Evolutionary conservation across 2,797 vertebrate genomes (phyloP).

Genomic region (Potorous gilbertii): DNA sequence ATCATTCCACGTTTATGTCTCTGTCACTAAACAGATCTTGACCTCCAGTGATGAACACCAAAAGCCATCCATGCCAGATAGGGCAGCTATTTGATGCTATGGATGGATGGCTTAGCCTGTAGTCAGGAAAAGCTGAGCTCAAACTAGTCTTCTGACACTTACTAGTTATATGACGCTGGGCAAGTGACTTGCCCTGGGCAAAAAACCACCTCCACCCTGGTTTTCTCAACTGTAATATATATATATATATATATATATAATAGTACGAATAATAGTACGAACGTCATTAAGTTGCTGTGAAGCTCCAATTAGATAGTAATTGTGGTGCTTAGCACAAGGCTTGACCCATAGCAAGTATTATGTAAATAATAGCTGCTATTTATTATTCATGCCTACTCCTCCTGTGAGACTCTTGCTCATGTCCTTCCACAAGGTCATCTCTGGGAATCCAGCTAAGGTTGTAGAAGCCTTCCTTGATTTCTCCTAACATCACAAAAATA

Average conservation of each 20-base stretch:
- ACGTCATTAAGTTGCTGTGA: neutral
- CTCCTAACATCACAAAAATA: neutral
- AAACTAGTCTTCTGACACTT: neutral
- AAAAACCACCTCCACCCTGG: neutral
- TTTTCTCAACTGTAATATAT: neutral
- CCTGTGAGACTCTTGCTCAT: neutral
- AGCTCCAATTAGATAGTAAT: neutral
- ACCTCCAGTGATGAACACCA: neutral
- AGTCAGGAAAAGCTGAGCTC: neutral
- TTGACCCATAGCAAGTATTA: neutral
- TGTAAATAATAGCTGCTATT: neutral
- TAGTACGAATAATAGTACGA: neutral
- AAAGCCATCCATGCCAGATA: neutral
- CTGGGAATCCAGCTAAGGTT: neutral
- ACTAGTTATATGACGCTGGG: neutral
- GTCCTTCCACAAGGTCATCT: neutral
- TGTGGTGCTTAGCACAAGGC: neutral
- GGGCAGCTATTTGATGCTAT: neutral
- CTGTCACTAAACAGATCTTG: neutral
- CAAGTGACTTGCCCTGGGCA: neutral
- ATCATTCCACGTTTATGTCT: neutral
- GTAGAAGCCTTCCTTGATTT: neutral
- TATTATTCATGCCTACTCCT: neutral
- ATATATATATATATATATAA: no score
- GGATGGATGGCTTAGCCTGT: neutral